Base-by-base conservation (phyloP, 1,140 invertebrate genomes). In the Philotrypesis tridentata region DNA sequence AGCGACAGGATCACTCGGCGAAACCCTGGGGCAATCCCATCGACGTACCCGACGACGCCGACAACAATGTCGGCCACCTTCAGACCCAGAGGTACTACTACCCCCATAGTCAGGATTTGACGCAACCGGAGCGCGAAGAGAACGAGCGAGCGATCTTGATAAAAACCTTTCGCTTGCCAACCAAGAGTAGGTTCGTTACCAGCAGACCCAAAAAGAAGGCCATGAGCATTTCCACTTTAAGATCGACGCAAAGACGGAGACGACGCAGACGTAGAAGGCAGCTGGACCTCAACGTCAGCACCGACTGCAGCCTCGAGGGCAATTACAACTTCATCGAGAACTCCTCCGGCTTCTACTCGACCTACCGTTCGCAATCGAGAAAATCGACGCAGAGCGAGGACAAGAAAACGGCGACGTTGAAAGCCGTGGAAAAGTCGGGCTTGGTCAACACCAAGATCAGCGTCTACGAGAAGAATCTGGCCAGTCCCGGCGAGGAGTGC, bases 361-460 rank as follows among this genome's bases (percentile, higher is more conserved):
- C n/a, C 0, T 43, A 7, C 7, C n/a, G 27, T 1, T 43, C 37
- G 12, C 61, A 11, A 63, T 17, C 27, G 43, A 61, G 33, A 9
- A 48, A 74, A 23, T 5, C 21, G 6, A 33, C 12, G 2, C 11
- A 6, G 8, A 25, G 11, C 0, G 55, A 68, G 1, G 70, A 67
- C 0, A 67, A 60, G 33, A 67, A 81, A 60, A 85, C 79, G 43
- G 71, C 82, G 31, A 83, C 72, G 29, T 29, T 83, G 37, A 75
- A 72, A 25, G 77, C 82, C 12, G 77, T 83, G 21, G 25, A 83
- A 25, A 83, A 71, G 9, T 80, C 77, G 0, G 82, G 82, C 5
- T 29, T 83, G 4, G 88, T 91, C 0, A 86, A 88, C 12, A 85
- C 90, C 14, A 91, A 89, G 31, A 89, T 91, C 55, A 89, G 85